Conservation (phyloP, 1,140 invertebrate genomes). For the Penaeus chinensis region DNA sequence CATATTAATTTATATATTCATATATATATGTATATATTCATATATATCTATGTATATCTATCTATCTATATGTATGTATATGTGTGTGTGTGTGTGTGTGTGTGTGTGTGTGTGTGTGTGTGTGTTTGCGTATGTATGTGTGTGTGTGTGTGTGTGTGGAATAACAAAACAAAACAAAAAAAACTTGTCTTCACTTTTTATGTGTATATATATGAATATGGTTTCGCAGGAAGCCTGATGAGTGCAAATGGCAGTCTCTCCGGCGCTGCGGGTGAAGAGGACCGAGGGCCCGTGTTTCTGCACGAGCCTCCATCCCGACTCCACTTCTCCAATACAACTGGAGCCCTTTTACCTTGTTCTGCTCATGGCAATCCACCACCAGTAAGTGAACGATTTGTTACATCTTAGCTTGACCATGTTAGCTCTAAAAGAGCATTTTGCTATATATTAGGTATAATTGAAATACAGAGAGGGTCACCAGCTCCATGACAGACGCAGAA, state of each 20-base stretch:
- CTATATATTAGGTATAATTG: too few species aligned
- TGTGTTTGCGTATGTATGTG: background rate
- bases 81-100: background rate
- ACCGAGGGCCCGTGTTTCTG: slow-evolving; percentile 85
- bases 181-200: too few species aligned
- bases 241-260: background rate
- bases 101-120: background rate
- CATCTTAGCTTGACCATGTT: too few species aligned
- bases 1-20: too few species aligned
- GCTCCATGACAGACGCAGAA: too few species aligned
- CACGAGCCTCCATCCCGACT: slow-evolving; percentile 90
- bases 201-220: background rate
- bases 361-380: slow-evolving; percentile 90
- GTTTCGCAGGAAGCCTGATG: slow-evolving; percentile 6
- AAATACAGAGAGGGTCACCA: too few species aligned
- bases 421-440: too few species aligned
- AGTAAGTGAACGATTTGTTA: slow-evolving; percentile 12
- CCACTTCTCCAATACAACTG: slow-evolving; percentile 94
- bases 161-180: too few species aligned
- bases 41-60: too few species aligned
- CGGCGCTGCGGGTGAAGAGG: slow-evolving; percentile 29
- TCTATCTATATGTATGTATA: background rate
- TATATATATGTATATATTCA: too few species aligned
- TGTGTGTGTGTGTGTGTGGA: background rate
- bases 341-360: slow-evolving; percentile 90